phyloP scores from a whole-genome alignment of 2,888 invertebrate genomes.

The Acanthoscelides obtectus region DNA sequence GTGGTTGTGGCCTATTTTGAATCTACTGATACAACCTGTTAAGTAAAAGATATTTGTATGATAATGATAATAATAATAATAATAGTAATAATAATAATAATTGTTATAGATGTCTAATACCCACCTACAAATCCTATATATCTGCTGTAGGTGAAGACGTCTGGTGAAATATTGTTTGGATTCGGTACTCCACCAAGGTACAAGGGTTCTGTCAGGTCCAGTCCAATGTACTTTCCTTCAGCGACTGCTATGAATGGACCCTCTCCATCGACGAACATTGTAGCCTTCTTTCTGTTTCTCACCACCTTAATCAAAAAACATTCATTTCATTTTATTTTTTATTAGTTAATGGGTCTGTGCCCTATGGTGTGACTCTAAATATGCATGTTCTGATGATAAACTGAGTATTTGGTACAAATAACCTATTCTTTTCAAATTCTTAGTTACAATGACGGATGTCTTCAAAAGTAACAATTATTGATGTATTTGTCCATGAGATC shows the following conservation, averaged over 20 bases:
- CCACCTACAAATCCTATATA: constrained; percentile 70
- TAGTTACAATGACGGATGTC: too few species aligned
- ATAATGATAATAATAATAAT: too few species aligned
- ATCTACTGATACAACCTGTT: constrained; percentile 77
- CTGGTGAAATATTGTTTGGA: constrained; percentile 56
- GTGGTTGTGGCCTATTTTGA: constrained; percentile 68
- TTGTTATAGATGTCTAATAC: too few species aligned
- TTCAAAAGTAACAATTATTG: too few species aligned
- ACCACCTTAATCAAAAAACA: constrained; percentile 63
- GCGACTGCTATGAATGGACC: constrained; percentile 66
- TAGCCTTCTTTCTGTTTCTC: constrained; percentile 46
- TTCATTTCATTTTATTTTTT: too few species aligned
- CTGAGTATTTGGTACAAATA: too few species aligned
- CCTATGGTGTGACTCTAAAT: too few species aligned
- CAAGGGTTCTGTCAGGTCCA: constrained; percentile 75
- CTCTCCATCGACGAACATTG: constrained; percentile 71
- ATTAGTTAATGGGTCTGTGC: too few species aligned
- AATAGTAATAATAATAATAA: too few species aligned
- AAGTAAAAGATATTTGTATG: constrained; percentile 12
- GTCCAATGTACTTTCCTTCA: constrained; percentile 60
- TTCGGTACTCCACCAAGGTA: constrained; percentile 83
- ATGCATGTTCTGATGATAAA: too few species aligned
- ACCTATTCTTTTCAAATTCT: too few species aligned
- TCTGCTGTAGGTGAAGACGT: constrained; percentile 53
- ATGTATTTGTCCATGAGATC: too few species aligned